phyloP scores from a whole-genome alignment of 2,888 invertebrate species.

The Athalia cordata region DNA sequence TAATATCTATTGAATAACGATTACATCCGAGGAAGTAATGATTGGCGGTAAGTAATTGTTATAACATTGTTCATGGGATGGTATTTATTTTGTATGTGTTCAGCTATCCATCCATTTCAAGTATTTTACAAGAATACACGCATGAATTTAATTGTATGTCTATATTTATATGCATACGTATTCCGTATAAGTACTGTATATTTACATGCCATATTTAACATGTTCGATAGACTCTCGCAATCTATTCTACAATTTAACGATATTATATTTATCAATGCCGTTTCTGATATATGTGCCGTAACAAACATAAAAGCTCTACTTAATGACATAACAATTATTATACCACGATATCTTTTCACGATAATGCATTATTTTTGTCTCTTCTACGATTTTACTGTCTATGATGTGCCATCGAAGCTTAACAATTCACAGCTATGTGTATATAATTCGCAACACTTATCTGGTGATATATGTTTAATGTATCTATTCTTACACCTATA shows the following conservation, averaged over 20 bases:
- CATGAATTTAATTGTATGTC: background rate
- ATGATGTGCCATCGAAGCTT: no score
- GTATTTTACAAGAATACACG: slow-evolving; percentile 12
- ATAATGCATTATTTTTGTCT: background rate
- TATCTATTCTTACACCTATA: background rate
- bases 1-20: no score
- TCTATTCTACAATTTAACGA: background rate
- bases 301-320: slow-evolving; percentile 18
- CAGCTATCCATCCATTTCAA: background rate
- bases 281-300: background rate
- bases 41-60: no score
- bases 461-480: background rate
- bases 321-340: slow-evolving; percentile 21
- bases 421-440: slow-evolving; percentile 1
- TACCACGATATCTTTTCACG: background rate
- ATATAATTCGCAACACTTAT: background rate
- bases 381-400: no score
- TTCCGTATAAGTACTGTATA: background rate
- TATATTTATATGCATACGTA: background rate
- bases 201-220: no score
- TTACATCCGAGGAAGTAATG: no score
- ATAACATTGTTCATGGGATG: no score
- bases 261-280: background rate
- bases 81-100: background rate
- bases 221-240: slow-evolving; percentile 1